Evolutionary conservation across 2,797 vertebrate genomes (phyloP).

Genomic region (Cossypha heuglini): DNA sequence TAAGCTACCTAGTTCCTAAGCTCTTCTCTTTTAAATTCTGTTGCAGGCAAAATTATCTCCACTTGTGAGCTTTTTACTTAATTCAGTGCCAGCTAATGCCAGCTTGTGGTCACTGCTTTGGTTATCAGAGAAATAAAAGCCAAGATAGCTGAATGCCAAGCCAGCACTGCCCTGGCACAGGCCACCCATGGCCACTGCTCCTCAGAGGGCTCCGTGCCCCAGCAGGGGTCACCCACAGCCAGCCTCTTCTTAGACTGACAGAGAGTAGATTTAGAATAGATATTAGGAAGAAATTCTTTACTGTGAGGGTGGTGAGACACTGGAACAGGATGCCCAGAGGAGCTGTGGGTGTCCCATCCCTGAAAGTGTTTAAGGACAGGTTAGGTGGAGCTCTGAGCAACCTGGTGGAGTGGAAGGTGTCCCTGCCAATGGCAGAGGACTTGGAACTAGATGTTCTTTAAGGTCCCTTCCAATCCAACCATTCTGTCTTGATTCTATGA

Average conservation of each 20-base stretch:
- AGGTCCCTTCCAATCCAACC: background rate
- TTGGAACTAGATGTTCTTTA: background rate
- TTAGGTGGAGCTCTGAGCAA: background rate
- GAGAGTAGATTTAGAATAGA: fast-evolving
- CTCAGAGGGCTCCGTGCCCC: fast-evolving
- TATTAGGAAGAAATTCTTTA: background rate
- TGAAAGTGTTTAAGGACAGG: background rate
- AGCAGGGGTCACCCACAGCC: fast-evolving
- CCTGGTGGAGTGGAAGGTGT: background rate
- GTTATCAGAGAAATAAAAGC: background rate
- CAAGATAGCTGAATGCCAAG: background rate
- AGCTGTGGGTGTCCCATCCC: background rate
- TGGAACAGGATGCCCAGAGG: background rate
- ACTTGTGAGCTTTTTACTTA: background rate
- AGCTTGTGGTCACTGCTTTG: background rate
- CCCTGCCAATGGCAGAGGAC: background rate
- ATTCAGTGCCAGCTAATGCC: background rate
- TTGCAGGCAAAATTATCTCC: background rate
- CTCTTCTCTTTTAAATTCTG: background rate
- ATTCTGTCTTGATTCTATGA: background rate
- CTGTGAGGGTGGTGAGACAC: background rate
- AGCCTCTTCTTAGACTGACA: background rate
- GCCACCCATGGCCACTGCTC: background rate
- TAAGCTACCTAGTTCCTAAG: background rate
- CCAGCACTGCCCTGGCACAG: background rate